Base-by-base conservation (phyloP, 2,113 vertebrate species). In the Anoplopoma fimbria region DNA sequence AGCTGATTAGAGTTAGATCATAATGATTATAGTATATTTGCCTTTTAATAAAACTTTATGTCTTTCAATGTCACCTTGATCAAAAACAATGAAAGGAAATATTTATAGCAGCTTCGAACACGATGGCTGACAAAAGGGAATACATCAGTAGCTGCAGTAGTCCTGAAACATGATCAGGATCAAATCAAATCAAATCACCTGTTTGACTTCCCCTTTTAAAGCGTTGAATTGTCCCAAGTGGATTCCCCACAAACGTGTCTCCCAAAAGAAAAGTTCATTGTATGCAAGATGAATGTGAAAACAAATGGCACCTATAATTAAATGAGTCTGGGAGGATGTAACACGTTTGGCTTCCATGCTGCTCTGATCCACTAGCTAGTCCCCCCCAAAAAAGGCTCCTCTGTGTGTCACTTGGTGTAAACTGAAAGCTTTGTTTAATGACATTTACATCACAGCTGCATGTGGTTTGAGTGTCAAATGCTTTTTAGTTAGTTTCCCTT, bases 291-390 rank as follows among this genome's bases (percentile, higher is more conserved):
- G 70, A 76, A 74, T 27, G 53, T 60, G 49, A 36, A 81, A 74
- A 83, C 69, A 82, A 77, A 79, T 57, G 53, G 34, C 72, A 70
- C 75, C 61, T 70, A 42, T 47, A 77, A 89, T 86, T 69, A 53
- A 82, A 86, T 82, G 36, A 77, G 51, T 47, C 64, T 6, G n/a
- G 31, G 29, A 84, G 63, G 83, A 77, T 57, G 77, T 53, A 81
- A 68, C 74, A 45, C 58, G 61, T 83, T 69, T 4, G 36, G 60
- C 55, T 49, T 60, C 42, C 76, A 12, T 42, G 78, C 51, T 71
- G 58, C 71, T 86, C 75, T 31, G 77, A 85, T 76, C 34, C 69
- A 60, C 38, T 25, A 36, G 73, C 49, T n/a, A 14, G 69, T 70
- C 60, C 19, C 49, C 53, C 34, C 19, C 27, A 71, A 57, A 55